Evolutionary conservation across 64 coral and sea anemone genomes (phyloP).

Genomic region (Orbicella faveolata): DNA sequence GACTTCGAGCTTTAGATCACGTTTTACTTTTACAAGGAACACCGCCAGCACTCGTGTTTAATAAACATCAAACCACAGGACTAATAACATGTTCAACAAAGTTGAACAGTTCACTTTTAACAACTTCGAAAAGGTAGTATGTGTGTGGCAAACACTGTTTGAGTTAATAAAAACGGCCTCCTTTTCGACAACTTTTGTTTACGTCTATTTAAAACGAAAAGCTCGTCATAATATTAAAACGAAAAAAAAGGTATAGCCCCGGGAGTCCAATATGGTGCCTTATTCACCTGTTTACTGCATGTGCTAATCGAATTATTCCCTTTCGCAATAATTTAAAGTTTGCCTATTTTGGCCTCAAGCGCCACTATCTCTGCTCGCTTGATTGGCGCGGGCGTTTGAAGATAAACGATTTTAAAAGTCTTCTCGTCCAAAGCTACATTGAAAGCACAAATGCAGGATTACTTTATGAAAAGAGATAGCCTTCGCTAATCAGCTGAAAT

Average conservation of each 20-base stretch:
- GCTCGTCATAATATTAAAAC: neutral
- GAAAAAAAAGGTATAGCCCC: neutral
- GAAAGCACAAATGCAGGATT: neutral
- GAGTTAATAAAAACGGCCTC: neutral
- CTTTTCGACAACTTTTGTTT: neutral
- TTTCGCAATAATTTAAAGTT: slow-evolving; percentile 16
- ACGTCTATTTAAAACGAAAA: neutral
- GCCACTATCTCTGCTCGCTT: neutral
- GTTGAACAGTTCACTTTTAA: too few species aligned
- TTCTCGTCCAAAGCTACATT: neutral
- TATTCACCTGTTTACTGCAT: neutral
- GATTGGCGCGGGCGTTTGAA: neutral
- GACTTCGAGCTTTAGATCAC: slow-evolving; percentile 14
- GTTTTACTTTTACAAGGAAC: neutral
- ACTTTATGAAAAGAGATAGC: neutral
- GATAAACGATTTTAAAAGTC: neutral
- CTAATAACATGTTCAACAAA: too few species aligned
- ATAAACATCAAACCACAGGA: neutral
- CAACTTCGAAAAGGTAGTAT: neutral
- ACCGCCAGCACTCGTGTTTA: neutral
- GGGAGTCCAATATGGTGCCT: neutral
- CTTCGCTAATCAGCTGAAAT: neutral
- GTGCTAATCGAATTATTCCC: neutral
- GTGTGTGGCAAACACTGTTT: neutral
- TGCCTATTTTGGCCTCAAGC: neutral